Percentiles rank a stretch among this genome's conserved stretches.
These are phyloP conservation scores for Rhinopomastus cyanomelas DNA, from an alignment of 2,113 vertebrate species.

Conservation along the genomic window DNA sequence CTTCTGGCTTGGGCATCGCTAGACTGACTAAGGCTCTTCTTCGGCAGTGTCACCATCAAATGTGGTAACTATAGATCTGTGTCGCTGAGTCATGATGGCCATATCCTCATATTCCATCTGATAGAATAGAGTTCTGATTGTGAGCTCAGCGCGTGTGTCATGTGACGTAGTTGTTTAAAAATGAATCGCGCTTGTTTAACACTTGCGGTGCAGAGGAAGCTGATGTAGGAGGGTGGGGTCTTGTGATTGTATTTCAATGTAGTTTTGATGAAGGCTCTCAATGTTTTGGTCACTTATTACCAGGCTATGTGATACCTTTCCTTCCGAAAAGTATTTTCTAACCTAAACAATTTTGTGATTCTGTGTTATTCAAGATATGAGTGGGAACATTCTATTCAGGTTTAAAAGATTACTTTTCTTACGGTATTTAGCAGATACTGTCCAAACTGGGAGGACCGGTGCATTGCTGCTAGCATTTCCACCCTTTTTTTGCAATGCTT, in stretches of 20 bases:
- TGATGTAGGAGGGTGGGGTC: slow-evolving; percentile 1
- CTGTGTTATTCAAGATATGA: not conserved
- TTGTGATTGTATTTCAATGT: not conserved
- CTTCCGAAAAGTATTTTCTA: not conserved
- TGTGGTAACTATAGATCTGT: rapidly evolving
- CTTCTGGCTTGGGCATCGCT: rapidly evolving
- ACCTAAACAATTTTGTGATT: not conserved
- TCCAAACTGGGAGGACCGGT: not conserved
- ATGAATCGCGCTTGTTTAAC: not conserved
- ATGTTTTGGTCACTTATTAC: not conserved
- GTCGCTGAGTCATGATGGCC: not conserved
- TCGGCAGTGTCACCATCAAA: not conserved
- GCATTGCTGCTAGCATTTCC: not conserved
- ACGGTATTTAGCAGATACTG: not conserved
- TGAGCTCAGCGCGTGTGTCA: not conserved
- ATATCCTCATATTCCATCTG: not conserved
- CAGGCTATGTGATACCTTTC: not conserved
- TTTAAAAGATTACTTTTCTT: not conserved
- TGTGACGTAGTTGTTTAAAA: not conserved
- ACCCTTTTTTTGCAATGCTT: not conserved
- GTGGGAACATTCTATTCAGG: not conserved
- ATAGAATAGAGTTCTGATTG: not conserved
- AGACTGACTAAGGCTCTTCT: not conserved
- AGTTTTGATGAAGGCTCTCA: not conserved
- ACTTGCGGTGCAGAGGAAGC: not conserved